These are phyloP conservation scores for Ariopsis seemanni DNA, from an alignment of 2,113 vertebrate species.

Conservation along the genomic window DNA sequence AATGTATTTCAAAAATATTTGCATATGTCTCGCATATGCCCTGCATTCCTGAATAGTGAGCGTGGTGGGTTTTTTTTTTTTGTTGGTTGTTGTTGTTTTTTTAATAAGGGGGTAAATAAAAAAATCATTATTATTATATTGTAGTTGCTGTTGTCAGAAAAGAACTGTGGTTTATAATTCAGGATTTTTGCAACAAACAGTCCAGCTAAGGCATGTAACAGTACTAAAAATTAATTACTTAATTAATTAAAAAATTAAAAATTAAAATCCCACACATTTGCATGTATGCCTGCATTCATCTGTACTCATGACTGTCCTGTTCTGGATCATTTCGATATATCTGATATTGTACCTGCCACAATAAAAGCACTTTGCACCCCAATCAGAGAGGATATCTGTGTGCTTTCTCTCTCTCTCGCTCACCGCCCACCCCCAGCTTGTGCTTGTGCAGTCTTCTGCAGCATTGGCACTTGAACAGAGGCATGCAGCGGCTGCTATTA, in stretches of 20 bases:
- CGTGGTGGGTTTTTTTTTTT: neutral
- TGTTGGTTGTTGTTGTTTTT: neutral
- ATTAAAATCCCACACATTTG: neutral
- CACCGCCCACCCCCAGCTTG: constrained; percentile 22
- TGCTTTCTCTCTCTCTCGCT: constrained; percentile 8
- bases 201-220: neutral
- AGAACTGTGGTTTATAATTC: constrained; percentile 5
- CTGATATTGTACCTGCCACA: constrained; percentile 10
- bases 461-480: constrained; percentile 48
- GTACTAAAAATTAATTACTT: neutral
- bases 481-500: constrained; percentile 51
- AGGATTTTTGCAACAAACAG: constrained; percentile 19
- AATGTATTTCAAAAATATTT: constrained; percentile 5
- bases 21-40: constrained; percentile 27
- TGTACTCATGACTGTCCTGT: neutral
- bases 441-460: constrained; percentile 37
- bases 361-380: constrained; percentile 1
- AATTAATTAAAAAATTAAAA: neutral
- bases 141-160: neutral
- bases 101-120: neutral
- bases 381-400: neutral
- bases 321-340: neutral
- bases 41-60: constrained; percentile 13
- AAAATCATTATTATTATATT: neutral
- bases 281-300: neutral